These are phyloP conservation scores for Eubucco bourcierii DNA, from an alignment of 2,113 vertebrate genomes.

Conservation along the genomic window DNA sequence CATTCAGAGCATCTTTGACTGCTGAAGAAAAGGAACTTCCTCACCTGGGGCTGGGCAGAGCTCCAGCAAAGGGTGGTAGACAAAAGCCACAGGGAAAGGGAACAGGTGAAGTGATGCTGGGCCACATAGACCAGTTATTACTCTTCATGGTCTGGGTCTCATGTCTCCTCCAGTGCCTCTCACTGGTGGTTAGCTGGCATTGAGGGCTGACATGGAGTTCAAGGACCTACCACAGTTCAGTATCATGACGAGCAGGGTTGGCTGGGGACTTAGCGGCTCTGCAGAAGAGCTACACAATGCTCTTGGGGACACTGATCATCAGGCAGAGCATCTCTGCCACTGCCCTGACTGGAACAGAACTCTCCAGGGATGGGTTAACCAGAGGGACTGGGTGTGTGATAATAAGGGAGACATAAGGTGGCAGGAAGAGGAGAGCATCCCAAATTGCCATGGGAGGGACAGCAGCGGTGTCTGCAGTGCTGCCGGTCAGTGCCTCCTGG, in stretches of 20 bases:
- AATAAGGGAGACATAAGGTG: not conserved
- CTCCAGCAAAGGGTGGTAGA: not conserved
- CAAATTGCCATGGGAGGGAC: not conserved
- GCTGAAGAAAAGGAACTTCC: not conserved
- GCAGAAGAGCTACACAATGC: rapidly evolving
- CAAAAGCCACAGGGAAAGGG: not conserved
- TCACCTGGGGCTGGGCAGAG: not conserved
- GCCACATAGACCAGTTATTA: rapidly evolving
- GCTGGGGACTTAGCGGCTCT: rapidly evolving
- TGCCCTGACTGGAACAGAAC: not conserved
- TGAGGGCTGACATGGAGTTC: not conserved
- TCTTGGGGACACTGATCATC: not conserved
- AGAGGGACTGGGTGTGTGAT: not conserved
- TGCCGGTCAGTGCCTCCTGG: rapidly evolving
- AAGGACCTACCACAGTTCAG: not conserved
- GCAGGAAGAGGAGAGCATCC: not conserved
- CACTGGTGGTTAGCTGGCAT: not conserved
- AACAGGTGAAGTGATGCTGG: not conserved
- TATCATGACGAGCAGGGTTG: not conserved
- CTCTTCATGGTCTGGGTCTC: not conserved
- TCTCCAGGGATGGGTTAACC: rapidly evolving
- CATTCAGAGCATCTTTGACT: not conserved
- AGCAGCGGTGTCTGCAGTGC: not conserved
- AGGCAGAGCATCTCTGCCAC: not conserved
- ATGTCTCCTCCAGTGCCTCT: not conserved